Evolutionary conservation across 2,888 invertebrate genomes (phyloP).

Genomic region (Epiblema foenella): DNA sequence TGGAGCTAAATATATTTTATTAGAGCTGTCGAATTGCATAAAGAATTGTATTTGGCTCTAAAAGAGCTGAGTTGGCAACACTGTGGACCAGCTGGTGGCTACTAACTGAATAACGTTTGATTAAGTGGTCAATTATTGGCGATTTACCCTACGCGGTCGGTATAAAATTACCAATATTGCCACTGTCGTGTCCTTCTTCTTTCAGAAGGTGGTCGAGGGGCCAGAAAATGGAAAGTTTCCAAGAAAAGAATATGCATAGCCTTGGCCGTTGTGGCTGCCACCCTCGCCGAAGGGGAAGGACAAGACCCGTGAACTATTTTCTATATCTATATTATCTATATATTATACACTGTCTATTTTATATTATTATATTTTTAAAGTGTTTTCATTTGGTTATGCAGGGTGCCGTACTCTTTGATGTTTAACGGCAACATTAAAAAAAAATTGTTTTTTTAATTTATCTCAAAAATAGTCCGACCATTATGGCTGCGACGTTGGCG

Average conservation of each 20-base stretch:
- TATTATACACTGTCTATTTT: not conserved
- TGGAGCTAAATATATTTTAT: no score
- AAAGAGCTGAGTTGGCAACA: no score
- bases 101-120: no score
- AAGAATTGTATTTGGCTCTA: no score
- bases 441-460: not conserved
- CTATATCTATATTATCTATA: no score
- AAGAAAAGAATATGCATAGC: slow-evolving; percentile 13
- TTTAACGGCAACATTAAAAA: not conserved
- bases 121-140: no score
- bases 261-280: not conserved
- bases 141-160: not conserved
- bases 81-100: no score
- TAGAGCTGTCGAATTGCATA: no score
- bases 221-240: slow-evolving; percentile 1
- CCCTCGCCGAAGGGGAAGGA: slow-evolving; percentile 3
- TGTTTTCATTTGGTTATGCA: not conserved
- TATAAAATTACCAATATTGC: not conserved
- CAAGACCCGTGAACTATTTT: slow-evolving; percentile 1
- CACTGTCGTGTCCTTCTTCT: slow-evolving; percentile 18
- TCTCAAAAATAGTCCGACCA: not conserved
- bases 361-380: not conserved
- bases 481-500: not conserved
- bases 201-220: slow-evolving; percentile 14
- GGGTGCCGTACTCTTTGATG: not conserved